A percentile compares a stretch with the other conserved stretches of the same genome.
phyloP scores from a whole-genome alignment of 2,113 vertebrate genomes.

The Actinemys pallida region DNA sequence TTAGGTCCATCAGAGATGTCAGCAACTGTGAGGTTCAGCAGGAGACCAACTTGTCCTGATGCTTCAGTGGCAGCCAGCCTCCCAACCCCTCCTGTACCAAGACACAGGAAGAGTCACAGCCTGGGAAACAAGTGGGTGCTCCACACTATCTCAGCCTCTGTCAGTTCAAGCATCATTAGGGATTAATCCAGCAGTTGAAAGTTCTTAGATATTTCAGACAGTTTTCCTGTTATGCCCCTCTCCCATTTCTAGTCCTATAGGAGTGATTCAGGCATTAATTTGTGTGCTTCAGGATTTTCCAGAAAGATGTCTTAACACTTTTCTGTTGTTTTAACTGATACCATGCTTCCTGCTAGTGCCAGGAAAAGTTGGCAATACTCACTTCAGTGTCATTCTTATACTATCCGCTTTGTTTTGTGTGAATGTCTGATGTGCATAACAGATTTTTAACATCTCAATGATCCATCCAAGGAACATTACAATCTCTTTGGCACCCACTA shows the following conservation, averaged over 20 bases:
- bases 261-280: neutral
- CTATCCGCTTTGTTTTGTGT: neutral
- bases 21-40: conserved; percentile 84
- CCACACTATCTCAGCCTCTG: neutral
- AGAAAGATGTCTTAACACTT: neutral
- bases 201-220: neutral
- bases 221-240: neutral
- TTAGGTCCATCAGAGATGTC: conserved; percentile 88
- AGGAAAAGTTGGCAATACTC: neutral
- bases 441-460: neutral
- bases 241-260: neutral
- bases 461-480: neutral
- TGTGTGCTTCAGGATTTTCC: neutral
- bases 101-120: conserved; percentile 97
- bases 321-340: neutral
- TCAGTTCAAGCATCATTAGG: neutral
- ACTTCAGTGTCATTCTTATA: neutral
- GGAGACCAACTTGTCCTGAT: conserved; percentile 94
- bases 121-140: conserved; percentile 94
- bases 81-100: conserved; percentile 89
- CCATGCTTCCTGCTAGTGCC: neutral
- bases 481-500: neutral
- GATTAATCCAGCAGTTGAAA: neutral
- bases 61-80: conserved; percentile 89
- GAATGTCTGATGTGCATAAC: neutral